Conservation (phyloP, 1,140 invertebrate genomes). For the Melanaphis sacchari region DNA sequence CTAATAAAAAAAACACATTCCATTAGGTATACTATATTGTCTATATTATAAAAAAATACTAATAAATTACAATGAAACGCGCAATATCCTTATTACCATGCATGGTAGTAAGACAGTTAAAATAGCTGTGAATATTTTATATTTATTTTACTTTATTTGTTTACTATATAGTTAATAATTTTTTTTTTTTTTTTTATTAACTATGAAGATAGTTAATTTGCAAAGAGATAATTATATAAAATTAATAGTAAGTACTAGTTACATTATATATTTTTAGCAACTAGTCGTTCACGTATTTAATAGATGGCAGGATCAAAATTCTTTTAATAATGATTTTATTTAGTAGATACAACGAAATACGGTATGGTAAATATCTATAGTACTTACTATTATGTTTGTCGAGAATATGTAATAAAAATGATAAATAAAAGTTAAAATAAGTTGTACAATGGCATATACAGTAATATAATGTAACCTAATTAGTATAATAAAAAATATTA, state of each 20-base stretch:
- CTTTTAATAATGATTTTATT: background rate
- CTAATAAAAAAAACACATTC: too few relatives aligned
- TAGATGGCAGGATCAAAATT: background rate
- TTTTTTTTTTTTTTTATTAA: background rate
- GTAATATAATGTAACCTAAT: background rate
- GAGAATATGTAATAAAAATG: background rate
- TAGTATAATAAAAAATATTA: background rate
- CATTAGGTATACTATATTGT: too few relatives aligned
- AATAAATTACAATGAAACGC: background rate
- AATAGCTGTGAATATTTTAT: background rate
- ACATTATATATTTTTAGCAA: background rate
- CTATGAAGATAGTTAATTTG: background rate
- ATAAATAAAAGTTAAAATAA: background rate
- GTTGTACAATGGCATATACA: background rate
- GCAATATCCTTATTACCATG: background rate
- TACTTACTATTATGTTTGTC: background rate
- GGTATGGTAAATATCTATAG: background rate
- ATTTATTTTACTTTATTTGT: background rate
- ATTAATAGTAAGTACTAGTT: background rate
- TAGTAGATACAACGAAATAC: background rate
- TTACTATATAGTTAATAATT: accelerated
- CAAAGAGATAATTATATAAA: background rate
- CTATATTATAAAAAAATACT: too few relatives aligned
- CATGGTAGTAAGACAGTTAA: background rate
- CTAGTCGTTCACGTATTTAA: background rate